Evolutionary conservation across 2,888 invertebrate genomes (phyloP), one percentile per base, ranked within the genome.

Genomic region (Diaperis boleti): DNA sequence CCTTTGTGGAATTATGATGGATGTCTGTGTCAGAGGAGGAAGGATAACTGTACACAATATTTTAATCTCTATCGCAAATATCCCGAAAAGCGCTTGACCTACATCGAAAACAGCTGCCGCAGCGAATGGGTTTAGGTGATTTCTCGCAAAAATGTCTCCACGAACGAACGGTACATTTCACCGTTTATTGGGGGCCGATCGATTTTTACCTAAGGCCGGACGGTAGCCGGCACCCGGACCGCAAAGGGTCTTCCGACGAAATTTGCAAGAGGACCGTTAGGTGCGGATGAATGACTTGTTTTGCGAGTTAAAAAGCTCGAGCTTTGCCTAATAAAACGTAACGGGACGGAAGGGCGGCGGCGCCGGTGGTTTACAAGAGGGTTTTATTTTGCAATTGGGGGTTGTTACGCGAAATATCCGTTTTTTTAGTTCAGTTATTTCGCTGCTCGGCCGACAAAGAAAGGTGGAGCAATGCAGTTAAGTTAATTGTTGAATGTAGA

Each of bases 11-110:
- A 69, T 70, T 79, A 81, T 80, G 81, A 81, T 80, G 78, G 80
- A 81, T 80, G 78, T 78, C 77, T 78, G 70, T 77, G 75, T 77
- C 76, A 75, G 72, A n/a, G n/a, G n/a, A n/a, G 73, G 70, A 69
- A 67, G 74, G 72, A 75, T 76, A 76, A 76, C 76, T 76, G 76
- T 76, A 73, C 71, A 71, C 70, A 72, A 73, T 70, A 70, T 69
- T 71, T 71, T 77, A 77, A 77, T 76, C 76, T 72, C 74, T 72
- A 75, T 74, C 70, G 76, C 76, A 76, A 76, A 77, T 76, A 76
- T 54, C 67, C 69, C 70, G 68, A 73, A n/a, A 69, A 70, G 72
- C 69, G 73, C 73, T 74, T 77, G 77, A 77, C 77, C 77, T 74
- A 77, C 64, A 76, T 77, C 70, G 57, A 20, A 57, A 62, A 50